These are phyloP conservation scores for Urocitellus parryii DNA, from an alignment of 2,113 vertebrate genomes.

Conservation along the genomic window DNA sequence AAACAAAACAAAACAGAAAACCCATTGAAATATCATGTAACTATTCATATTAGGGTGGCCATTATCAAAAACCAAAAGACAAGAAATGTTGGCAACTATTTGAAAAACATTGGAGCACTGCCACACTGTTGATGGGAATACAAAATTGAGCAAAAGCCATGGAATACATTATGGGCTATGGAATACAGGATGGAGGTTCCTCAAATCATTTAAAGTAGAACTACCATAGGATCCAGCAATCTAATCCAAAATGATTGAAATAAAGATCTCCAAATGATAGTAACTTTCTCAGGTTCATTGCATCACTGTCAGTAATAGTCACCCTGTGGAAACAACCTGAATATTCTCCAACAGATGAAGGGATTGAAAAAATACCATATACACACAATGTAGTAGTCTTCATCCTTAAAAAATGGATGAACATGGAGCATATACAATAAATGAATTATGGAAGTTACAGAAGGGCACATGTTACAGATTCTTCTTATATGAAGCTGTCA, in stretches of 20 bases:
- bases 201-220: neutral
- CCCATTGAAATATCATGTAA: too few relatives aligned
- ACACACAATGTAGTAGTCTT: too few relatives aligned
- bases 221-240: neutral
- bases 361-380: too few relatives aligned
- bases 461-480: too few relatives aligned
- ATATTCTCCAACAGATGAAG: too few relatives aligned
- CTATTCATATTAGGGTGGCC: neutral
- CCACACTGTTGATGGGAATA: neutral
- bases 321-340: too few relatives aligned
- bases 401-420: too few relatives aligned
- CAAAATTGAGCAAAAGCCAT: neutral
- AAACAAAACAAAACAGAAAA: neutral
- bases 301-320: too few relatives aligned
- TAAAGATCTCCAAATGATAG: neutral
- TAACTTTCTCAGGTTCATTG: neutral
- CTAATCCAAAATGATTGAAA: neutral
- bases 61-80: neutral
- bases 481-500: neutral
- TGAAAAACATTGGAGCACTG: neutral
- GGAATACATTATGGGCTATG: neutral
- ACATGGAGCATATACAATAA: too few relatives aligned
- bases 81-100: neutral
- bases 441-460: too few relatives aligned
- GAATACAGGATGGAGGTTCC: neutral